Evolutionary conservation across 2,888 invertebrate genomes (phyloP).

Genomic region (Entomobrya multifasciata): DNA sequence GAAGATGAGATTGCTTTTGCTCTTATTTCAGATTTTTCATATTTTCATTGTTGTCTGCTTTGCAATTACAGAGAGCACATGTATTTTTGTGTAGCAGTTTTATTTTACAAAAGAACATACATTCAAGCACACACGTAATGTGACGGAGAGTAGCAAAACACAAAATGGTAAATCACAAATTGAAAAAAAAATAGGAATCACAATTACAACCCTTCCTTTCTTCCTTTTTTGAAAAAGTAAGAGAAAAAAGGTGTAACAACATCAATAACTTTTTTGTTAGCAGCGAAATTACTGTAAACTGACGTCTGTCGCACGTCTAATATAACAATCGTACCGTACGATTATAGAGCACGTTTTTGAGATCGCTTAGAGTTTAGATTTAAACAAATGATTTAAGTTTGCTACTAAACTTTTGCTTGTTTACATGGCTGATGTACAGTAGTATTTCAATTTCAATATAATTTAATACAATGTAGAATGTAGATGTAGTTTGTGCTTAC

Average conservation of each 20-base stretch:
- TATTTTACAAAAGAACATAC: not conserved
- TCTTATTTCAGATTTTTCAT: not conserved
- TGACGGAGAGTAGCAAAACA: not conserved
- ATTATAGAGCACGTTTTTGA: not conserved
- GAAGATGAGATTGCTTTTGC: not conserved
- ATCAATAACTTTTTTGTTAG: not conserved
- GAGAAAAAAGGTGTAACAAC: conserved; percentile 20
- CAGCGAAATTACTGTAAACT: not conserved
- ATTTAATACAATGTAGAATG: no score
- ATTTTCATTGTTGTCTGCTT: not conserved
- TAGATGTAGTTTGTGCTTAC: not conserved
- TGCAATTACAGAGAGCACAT: not conserved
- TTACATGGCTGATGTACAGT: no score
- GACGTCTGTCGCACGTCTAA: not conserved
- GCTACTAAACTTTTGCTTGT: not conserved
- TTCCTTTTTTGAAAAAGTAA: not conserved
- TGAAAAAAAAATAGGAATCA: not conserved
- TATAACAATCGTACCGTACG: no score
- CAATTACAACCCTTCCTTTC: not conserved
- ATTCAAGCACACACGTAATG: not conserved
- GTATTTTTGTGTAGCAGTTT: not conserved
- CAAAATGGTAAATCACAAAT: not conserved
- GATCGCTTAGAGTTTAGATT: not conserved
- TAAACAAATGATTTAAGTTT: not conserved
- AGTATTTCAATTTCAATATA: not conserved